Percentiles rank a stretch among this genome's conserved stretches.
Conservation (phyloP, 2,113 vertebrate genomes). For the Excalfactoria chinensis region DNA sequence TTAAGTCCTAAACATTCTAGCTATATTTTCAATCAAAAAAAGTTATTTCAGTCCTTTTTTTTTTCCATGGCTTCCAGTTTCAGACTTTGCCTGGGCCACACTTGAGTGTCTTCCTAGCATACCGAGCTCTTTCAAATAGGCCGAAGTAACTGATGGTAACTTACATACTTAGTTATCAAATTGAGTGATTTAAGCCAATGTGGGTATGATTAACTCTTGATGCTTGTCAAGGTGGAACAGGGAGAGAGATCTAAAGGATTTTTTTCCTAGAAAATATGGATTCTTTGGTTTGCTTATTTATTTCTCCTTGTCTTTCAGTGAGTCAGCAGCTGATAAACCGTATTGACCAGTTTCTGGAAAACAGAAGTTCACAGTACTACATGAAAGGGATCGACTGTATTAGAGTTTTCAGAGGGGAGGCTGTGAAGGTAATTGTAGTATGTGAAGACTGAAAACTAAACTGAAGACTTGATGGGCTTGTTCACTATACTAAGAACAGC, state of each 20-base stretch:
- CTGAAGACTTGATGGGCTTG: neutral
- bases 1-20: neutral
- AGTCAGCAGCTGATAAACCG: slow-evolving; percentile 89
- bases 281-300: neutral
- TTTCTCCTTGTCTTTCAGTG: slow-evolving; percentile 78
- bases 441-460: neutral
- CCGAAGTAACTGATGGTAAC: neutral
- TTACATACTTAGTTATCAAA: neutral
- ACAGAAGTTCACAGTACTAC: slow-evolving; percentile 87
- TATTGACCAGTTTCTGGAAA: slow-evolving; percentile 92
- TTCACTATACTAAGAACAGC: neutral
- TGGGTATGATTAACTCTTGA: neutral
- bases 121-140: neutral
- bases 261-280: neutral
- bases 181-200: neutral
- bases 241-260: neutral
- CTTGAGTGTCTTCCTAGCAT: neutral
- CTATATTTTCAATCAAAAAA: neutral
- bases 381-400: slow-evolving; percentile 92
- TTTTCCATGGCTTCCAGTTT: neutral
- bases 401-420: slow-evolving; percentile 89
- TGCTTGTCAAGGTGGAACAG: neutral
- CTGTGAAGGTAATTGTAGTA: slow-evolving; percentile 84
- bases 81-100: neutral
- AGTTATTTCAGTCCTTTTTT: neutral